Evolutionary conservation across 2,888 invertebrate species (phyloP), one percentile per base, ranked within the genome.

Genomic region (Molorchus minor): DNA sequence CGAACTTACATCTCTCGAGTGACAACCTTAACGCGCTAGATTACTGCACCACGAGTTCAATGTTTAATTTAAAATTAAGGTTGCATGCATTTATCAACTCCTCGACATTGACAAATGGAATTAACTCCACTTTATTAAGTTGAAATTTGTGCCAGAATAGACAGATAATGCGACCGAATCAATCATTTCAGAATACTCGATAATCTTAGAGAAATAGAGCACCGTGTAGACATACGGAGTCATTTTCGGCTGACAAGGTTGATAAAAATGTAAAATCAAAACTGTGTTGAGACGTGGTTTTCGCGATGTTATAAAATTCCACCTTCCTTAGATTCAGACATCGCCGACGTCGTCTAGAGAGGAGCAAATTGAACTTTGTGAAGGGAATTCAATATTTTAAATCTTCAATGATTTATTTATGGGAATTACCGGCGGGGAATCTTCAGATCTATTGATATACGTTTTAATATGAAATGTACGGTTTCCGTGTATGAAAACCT

Each of bases 351-450:
- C 43, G 17, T 54, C 19, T 55, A 36, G 40, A 25, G 40, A 44
- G 15, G n/a, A 19, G 38, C 52, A 40, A 17, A 52, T 52, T 52
- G 19, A 43, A 33, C 44, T 21, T 25, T 25, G 44, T 16, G 21
- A 49, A 51, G 46, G 38, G 53, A 58, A 38, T 56, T 55, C 60
- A 40, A 55, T 56, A 60, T 56, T 55, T 47, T 56, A 55, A 60
- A 60, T 56, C 49, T 52, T 44, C 29, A 19, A 51, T 60, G 60
- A 60, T 60, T 60, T 60, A 60, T 60, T 60, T 49, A 55, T 43
- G 25, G 17, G 54, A 58, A 58, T 58, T 36, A 58, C 47, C 17
- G 21, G 35, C 20, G 44, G 51, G 21, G 38, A 36, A 43, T 38
- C 54, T 53, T 55, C 41, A 21, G 25, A 55, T 30, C 56, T 49